Evolutionary conservation across 2,113 vertebrate species (phyloP).

Genomic region (Scomber japonicus): DNA sequence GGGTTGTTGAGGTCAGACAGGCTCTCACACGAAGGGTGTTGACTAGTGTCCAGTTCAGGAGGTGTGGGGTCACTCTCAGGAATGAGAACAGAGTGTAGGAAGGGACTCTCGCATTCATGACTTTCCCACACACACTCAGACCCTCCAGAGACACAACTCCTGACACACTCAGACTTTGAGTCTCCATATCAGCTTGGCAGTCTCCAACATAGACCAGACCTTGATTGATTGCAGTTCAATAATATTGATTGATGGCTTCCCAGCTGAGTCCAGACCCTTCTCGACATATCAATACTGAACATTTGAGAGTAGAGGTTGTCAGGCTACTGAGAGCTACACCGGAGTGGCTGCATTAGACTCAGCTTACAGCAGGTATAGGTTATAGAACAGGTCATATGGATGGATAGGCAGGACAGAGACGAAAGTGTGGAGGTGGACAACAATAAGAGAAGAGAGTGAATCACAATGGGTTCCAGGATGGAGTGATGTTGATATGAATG

Average conservation of each 20-base stretch:
- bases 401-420: constrained; percentile 20
- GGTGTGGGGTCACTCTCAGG: constrained; percentile 42
- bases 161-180: constrained; percentile 73
- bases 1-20: constrained; percentile 45
- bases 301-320: constrained; percentile 28
- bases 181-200: constrained; percentile 61
- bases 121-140: constrained; percentile 47
- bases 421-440: constrained; percentile 1
- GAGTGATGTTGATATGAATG: not conserved
- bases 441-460: constrained; percentile 15
- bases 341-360: not conserved
- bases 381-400: not conserved
- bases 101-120: constrained; percentile 27
- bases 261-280: constrained; percentile 56
- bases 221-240: constrained; percentile 79
- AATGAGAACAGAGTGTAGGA: constrained; percentile 40
- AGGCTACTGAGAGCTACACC: constrained; percentile 24
- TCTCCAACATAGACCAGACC: constrained; percentile 54
- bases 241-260: constrained; percentile 70
- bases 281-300: constrained; percentile 52
- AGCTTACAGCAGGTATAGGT: constrained; percentile 21
- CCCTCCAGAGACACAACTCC: constrained; percentile 47
- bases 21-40: constrained; percentile 61
- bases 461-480: not conserved
- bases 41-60: constrained; percentile 54